Base-by-base conservation (phyloP, 1,140 invertebrate species). In the Popillia japonica region DNA sequence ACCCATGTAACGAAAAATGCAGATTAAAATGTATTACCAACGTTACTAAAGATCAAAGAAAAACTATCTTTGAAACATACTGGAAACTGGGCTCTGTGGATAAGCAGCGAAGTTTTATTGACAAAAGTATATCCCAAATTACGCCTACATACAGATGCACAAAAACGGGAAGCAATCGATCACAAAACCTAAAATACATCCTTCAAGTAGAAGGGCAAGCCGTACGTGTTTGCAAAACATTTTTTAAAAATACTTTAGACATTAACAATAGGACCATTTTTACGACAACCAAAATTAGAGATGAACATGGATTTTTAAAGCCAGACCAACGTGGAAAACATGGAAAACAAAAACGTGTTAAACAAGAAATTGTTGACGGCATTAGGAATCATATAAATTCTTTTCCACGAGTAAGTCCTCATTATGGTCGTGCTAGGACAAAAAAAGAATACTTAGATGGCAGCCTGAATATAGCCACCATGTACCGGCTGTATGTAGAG, bases 231-330 rank as follows among this genome's bases (percentile, higher is more conserved):
- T 59, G 75, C 17, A 76, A 59, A 44, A 42, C 44, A 44, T 76
- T 55, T 27, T 76, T 76, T 44, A 42, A 75, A 20, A 75, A 75
- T 75, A 61, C 44, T 27, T 76, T 76, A 40, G 75, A 22, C n/a
- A 40, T 76, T 59, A 76, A 42, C 17, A 22, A 76, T 59, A 42
- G 75, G 11, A 61, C 59, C 20, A 76, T 76, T 48, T 20, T 17
- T 48, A 76, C 42, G 6, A 76, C 75, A 61, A 40, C 59, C 7
- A 22, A n/a, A 11, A 76, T 59, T 27, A 55, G 14, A n/a, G 23
- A 75, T 75, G 41, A 23, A 17, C 17, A 59, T 34, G 48, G 44
- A 48, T 55, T 55, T 27, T 17, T 76, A n/a, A 76, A 40, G 22
- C 20, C 55, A 76, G 23, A 55, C n/a, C 20, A 27, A 55, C 55